Evolutionary conservation across 2,113 vertebrate species (phyloP).

Genomic region (Isurus oxyrinchus): DNA sequence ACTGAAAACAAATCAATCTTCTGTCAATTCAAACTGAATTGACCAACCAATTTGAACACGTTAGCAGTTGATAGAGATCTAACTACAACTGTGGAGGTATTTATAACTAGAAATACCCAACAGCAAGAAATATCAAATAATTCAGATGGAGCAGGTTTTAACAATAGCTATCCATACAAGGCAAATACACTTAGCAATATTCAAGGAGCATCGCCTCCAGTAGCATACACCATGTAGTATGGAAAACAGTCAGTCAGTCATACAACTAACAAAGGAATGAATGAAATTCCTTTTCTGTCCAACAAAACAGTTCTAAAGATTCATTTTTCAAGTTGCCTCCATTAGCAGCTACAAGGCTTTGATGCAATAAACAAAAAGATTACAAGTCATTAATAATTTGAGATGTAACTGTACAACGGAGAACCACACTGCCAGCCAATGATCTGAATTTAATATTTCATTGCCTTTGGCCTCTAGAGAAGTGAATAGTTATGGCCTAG

Average conservation of each 20-base stretch:
- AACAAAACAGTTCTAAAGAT: not conserved
- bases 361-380: not conserved
- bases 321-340: not conserved
- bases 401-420: not conserved
- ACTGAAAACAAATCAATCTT: not conserved
- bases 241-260: not conserved
- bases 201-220: not conserved
- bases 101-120: not conserved
- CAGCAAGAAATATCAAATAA: not conserved
- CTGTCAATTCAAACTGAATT: not conserved
- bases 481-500: not conserved
- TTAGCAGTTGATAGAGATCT: not conserved
- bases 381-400: not conserved
- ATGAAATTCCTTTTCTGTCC: not conserved
- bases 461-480: not conserved
- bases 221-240: not conserved
- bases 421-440: not conserved
- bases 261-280: not conserved
- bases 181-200: not conserved
- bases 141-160: not conserved
- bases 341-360: not conserved
- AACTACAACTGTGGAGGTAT: not conserved
- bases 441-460: conserved; percentile 29
- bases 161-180: not conserved
- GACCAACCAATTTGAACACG: not conserved